Conservation (phyloP, 2,113 vertebrate genomes). For the Aptenodytes patagonicus region DNA sequence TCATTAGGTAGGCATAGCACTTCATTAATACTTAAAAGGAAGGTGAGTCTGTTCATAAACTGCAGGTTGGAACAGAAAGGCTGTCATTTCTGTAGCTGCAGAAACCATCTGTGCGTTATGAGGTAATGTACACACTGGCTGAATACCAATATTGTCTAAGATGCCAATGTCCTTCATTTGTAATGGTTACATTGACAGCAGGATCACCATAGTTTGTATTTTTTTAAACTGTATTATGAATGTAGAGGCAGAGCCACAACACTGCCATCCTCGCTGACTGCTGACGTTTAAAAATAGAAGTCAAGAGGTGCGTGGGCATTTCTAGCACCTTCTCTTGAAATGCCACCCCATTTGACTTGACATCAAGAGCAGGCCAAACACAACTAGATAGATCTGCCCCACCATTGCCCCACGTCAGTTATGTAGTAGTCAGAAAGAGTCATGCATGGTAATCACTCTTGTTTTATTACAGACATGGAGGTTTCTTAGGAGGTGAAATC, state of each 20-base stretch:
- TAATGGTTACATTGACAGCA: neutral
- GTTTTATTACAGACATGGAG: neutral
- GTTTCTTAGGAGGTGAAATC: neutral
- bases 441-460: neutral
- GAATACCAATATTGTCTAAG: neutral
- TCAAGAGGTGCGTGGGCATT: neutral
- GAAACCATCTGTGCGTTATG: neutral
- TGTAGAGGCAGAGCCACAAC: neutral
- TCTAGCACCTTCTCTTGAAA: neutral
- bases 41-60: neutral
- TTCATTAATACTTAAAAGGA: neutral
- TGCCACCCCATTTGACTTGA: rapidly evolving
- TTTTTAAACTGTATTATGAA: neutral
- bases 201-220: neutral
- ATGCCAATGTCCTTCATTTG: neutral
- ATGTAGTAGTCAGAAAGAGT: neutral
- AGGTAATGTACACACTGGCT: neutral
- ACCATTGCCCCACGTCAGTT: rapidly evolving
- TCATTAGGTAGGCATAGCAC: neutral
- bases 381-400: neutral
- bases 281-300: neutral
- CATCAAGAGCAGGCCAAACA: neutral
- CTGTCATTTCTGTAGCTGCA: neutral
- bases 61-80: neutral
- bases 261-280: neutral